Base-by-base conservation (phyloP, 2,888 invertebrate genomes). In the Spatulosminthurus flaviceps region DNA sequence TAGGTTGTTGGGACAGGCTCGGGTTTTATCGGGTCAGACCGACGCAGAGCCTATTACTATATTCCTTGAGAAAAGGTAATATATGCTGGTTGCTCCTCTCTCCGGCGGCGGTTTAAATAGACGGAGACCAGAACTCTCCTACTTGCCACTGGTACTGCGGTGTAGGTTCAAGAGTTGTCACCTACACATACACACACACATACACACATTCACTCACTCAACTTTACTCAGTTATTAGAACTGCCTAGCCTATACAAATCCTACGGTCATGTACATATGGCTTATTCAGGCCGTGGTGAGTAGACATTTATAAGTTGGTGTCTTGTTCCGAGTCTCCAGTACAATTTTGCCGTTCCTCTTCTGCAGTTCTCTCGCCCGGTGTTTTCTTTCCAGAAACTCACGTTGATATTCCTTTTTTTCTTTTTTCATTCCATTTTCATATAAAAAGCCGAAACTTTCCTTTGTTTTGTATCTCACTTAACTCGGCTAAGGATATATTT, bases 1-100 rank as follows among this genome's bases (percentile, higher is more conserved):
- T 61, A 41, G 69, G 77, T 51, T 34, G 79, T 80, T 80, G 77
- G 72, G 73, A 34, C 69, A 77, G 80, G 73, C 80, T 70, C 74
- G 77, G 80, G 69, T 77, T 69, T 60, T 66, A 51, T 73, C 76
- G 80, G 77, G 29, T 74, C 70, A 70, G 76, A 69, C 79, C 75
- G 79, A 79, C 79, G 79, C 79, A 79, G 5, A 51, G 71, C 75
- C 75, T n/a, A n/a, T 41, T 21, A 16, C 34, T 26, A 29, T 75
- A 75, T 34, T 24, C 72, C 51, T 72, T 51, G 9, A 51, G 51
- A 72, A 64, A 75, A 75, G 75, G 75, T 75, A 51, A 51, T 51
- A n/a, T n/a, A 51, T 51, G 51, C 51, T 51, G 7, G 75, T 29
- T 75, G 75, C 41, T 75, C 66, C 29, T 34, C 75, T 75, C 75